Evolutionary conservation across 2,888 invertebrate species (phyloP).

Genomic region (Cataglyphis rosenhaueri): DNA sequence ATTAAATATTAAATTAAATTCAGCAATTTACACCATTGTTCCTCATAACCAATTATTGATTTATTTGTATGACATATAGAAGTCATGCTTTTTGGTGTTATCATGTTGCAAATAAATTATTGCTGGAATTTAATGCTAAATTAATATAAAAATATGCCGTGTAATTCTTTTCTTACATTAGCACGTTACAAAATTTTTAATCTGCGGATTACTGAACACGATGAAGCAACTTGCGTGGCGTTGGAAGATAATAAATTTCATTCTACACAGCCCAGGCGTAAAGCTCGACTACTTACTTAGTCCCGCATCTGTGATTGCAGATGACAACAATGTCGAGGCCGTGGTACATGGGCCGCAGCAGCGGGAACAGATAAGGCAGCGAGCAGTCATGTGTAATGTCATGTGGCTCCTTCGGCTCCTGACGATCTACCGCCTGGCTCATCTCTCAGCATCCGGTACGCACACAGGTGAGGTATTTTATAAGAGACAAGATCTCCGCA

Average conservation of each 20-base stretch:
- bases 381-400: slow-evolving; percentile 77
- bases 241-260: not conserved
- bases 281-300: slow-evolving; percentile 43
- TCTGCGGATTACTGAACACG: slow-evolving; percentile 18
- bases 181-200: not conserved
- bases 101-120: slow-evolving; percentile 8
- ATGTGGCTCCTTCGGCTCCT: slow-evolving; percentile 84
- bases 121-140: not conserved
- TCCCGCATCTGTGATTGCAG: slow-evolving; percentile 73
- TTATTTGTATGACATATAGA: not conserved
- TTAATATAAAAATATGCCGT: slow-evolving; percentile 7
- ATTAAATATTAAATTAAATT: slow-evolving; percentile 6
- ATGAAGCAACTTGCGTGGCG: not conserved
- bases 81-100: not conserved
- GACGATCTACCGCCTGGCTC: slow-evolving; percentile 83
- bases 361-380: slow-evolving; percentile 73
- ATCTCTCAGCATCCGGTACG: slow-evolving; percentile 81
- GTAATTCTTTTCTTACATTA: slow-evolving; percentile 8
- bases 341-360: slow-evolving; percentile 68
- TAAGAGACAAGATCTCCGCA: not conserved
- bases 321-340: slow-evolving; percentile 77
- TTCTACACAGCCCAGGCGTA: not conserved
- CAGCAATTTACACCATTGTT: not conserved
- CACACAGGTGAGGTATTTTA: slow-evolving; percentile 78
- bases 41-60: not conserved